These are phyloP conservation scores for Dysdera silvatica DNA, from an alignment of 1,140 invertebrate genomes.

Conservation along the genomic window DNA sequence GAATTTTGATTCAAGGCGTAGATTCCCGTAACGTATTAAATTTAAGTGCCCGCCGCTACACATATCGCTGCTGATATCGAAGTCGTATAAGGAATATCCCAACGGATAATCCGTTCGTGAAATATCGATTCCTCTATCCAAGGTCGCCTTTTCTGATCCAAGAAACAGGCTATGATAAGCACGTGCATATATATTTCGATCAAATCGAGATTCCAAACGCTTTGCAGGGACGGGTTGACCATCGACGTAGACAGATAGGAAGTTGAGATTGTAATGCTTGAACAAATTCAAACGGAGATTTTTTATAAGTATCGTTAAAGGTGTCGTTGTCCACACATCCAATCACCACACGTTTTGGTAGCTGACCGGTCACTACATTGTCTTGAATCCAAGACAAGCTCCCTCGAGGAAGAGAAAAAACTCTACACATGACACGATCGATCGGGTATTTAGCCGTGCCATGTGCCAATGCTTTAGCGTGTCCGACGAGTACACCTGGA, in stretches of 20 bases:
- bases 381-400: constrained; percentile 8
- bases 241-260: neutral
- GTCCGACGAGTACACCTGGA: neutral
- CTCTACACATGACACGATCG: neutral
- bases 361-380: neutral
- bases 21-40: neutral
- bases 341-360: neutral
- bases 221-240: neutral
- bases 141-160: neutral
- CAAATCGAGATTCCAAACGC: neutral
- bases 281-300: neutral
- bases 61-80: neutral
- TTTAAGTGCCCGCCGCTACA: neutral
- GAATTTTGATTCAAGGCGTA: neutral
- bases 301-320: neutral
- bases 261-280: neutral
- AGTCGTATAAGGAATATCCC: neutral
- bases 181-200: neutral
- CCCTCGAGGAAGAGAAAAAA: constrained; percentile 7
- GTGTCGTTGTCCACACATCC: constrained; percentile 1
- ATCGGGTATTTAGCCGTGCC: constrained; percentile 2
- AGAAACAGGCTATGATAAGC: neutral
- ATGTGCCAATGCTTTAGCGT: constrained; percentile 4
- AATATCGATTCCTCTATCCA: neutral
- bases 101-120: neutral